Percentiles rank a stretch among this genome's conserved stretches.
phyloP scores from a whole-genome alignment of 2,797 vertebrate species.

The Centroberyx gerrardi region DNA sequence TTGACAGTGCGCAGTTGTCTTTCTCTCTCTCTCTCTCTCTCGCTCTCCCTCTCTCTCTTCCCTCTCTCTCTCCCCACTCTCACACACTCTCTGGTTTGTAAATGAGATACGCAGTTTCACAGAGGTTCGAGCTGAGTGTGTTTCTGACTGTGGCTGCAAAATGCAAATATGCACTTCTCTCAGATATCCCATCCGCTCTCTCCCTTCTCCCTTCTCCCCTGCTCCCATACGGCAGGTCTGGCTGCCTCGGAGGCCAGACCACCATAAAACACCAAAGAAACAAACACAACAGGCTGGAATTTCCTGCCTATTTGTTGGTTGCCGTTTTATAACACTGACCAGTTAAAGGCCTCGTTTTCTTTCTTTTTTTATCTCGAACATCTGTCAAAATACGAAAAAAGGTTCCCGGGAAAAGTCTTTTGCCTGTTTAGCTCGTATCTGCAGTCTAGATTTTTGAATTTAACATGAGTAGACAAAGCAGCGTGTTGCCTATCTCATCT shows the following conservation, averaged over 20 bases:
- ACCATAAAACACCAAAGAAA: conserved; percentile 74
- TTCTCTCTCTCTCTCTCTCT: conserved; percentile 9
- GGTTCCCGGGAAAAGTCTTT: background rate
- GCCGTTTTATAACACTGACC: conserved; percentile 58
- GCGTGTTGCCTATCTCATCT: no score
- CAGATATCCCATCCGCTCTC: background rate
- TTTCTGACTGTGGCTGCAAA: conserved; percentile 55
- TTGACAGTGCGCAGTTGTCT: background rate
- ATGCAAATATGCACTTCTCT: conserved; percentile 53
- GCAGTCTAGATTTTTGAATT: conserved; percentile 2
- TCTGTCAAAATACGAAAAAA: conserved; percentile 59
- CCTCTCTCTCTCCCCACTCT: background rate
- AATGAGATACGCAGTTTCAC: conserved; percentile 26
- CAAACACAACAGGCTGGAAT: conserved; percentile 78
- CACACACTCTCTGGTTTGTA: conserved; percentile 27
- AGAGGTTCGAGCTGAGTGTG: conserved; percentile 21
- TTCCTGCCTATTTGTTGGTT: conserved; percentile 78
- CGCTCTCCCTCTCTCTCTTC: background rate
- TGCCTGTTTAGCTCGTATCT: background rate
- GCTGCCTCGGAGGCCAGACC: conserved; percentile 55
- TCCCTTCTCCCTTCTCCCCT: background rate
- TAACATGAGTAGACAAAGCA: background rate
- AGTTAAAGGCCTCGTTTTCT: conserved; percentile 29
- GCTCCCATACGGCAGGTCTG: conserved; percentile 35
- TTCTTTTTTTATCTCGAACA: conserved; percentile 35